Evolutionary conservation across 1,140 invertebrate genomes (phyloP), one percentile per base, ranked within the genome.

Genomic region (Brachionus rubens): DNA sequence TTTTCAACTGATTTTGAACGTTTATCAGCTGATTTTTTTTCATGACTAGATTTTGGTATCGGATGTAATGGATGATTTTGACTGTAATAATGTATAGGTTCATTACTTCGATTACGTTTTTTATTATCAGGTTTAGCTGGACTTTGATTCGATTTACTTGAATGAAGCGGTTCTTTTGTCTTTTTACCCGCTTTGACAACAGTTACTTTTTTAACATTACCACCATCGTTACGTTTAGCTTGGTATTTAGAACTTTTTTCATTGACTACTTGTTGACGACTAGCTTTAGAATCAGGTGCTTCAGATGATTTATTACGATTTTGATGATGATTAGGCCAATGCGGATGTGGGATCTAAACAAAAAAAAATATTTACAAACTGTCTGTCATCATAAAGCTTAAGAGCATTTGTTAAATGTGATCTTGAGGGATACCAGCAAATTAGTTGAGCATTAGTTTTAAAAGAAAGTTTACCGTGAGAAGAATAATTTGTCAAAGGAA

Each of bases 11-110:
- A 65, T 43, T 65, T 65, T 1, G 59, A 65, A 12, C 59, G 19
- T 14, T 46, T 5, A 28, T 43, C 59, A 12, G 9, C 33, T 21
- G 9, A 21, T 24, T 65, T 65, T 59, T 59, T 59, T 5, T 59
- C 54, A 16, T 59, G 54, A 59, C 54, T 59, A 59, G 54, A 59
- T 36, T 41, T 65, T 3, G 52, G 52, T 12, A 72, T 72, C 30
- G 67, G 67, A n/a, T 72, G 67, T 16, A 72, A 19, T 24, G 67
- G 67, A 30, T 72, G 67, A 48, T 72, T 72, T 19, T 48, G 28
- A n/a, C 36, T 72, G 46, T 72, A 72, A n/a, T 72, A 72, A 72
- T 72, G 67, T 21, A 72, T 48, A 0, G 26, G 46, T 26, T 72
- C 67, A 21, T 72, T 72, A 24, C 59, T 65, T 41, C 40, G n/a